A percentile compares a stretch with the other conserved stretches of the same genome.
Conservation (phyloP, 2,113 vertebrate genomes). For the Aphyosemion australe region DNA sequence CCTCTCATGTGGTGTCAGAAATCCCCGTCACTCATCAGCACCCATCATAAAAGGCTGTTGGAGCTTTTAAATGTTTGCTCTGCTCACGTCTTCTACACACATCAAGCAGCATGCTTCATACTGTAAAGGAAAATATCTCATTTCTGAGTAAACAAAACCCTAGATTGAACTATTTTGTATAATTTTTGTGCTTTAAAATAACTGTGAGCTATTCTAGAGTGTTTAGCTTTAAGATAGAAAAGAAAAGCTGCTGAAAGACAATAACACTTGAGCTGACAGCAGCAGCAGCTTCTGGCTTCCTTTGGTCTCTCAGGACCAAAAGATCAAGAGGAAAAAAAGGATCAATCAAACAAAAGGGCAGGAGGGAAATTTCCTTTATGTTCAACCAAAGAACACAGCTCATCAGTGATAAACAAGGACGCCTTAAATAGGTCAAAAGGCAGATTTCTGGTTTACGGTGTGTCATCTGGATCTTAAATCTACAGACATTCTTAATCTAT, state of each 20-base stretch:
- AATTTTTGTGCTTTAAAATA: too few species aligned
- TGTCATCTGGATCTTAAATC: too few species aligned
- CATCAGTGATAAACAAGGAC: not conserved
- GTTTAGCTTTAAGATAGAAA: not conserved
- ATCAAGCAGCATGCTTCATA: not conserved
- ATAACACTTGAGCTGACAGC: constrained; percentile 23
- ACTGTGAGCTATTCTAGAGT: not conserved
- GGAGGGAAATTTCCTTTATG: not conserved
- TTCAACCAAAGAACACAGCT: not conserved
- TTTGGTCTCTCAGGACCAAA: constrained; percentile 36
- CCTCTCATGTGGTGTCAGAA: constrained; percentile 24
- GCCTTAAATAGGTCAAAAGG: not conserved
- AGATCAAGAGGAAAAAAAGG: constrained; percentile 26
- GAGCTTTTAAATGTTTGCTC: not conserved
- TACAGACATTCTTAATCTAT: too few species aligned
- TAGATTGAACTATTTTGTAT: too few species aligned
- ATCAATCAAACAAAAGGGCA: constrained; percentile 10
- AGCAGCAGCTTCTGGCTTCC: constrained; percentile 14
- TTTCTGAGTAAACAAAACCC: not conserved
- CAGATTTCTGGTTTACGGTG: not conserved
- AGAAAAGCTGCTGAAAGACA: not conserved
- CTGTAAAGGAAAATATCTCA: not conserved
- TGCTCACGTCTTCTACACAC: too few species aligned
- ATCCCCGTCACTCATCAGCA: constrained; percentile 7
- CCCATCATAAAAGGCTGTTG: not conserved